These are phyloP conservation scores for Muricea muricata DNA, from an alignment of 92 coral and sea anemone genomes.

Conservation along the genomic window DNA sequence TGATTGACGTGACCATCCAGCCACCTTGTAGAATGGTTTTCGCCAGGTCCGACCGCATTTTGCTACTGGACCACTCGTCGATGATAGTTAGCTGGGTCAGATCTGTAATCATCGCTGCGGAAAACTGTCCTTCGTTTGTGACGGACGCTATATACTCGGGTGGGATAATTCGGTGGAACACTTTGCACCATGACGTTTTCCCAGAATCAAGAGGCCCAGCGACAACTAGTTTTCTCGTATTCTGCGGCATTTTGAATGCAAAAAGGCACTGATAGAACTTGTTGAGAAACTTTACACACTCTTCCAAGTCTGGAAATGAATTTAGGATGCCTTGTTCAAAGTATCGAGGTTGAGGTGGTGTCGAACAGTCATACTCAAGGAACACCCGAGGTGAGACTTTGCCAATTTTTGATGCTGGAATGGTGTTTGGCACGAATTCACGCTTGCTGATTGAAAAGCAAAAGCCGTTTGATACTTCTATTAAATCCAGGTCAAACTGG, in stretches of 20 bases:
- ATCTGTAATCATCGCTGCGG: conserved; percentile 15
- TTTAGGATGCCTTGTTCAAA: conserved; percentile 31
- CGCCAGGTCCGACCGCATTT: background rate
- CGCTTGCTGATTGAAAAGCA: conserved; percentile 14
- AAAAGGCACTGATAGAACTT: conserved; percentile 28
- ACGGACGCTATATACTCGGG: conserved; percentile 3
- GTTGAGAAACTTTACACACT: conserved; percentile 28
- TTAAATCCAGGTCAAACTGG: background rate
- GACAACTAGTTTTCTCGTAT: conserved; percentile 22
- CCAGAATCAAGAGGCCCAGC: conserved; percentile 46
- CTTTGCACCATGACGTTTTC: conserved; percentile 30
- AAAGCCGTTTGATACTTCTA: conserved; percentile 19
- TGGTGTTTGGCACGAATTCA: conserved; percentile 9
- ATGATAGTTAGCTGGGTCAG: background rate
- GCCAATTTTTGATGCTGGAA: conserved; percentile 4
- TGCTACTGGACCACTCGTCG: background rate
- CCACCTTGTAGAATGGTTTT: background rate
- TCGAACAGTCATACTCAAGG: background rate
- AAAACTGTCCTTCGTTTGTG: conserved; percentile 27
- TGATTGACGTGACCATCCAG: conserved; percentile 1
- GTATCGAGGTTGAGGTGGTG: conserved; percentile 25
- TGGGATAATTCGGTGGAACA: conserved; percentile 15
- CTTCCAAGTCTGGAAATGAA: conserved; percentile 29
- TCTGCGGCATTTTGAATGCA: conserved; percentile 25
- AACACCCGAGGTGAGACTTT: conserved; percentile 28